These are phyloP conservation scores for Drosophila peninsularis DNA, from an alignment of 2,888 invertebrate genomes.

Conservation along the genomic window DNA sequence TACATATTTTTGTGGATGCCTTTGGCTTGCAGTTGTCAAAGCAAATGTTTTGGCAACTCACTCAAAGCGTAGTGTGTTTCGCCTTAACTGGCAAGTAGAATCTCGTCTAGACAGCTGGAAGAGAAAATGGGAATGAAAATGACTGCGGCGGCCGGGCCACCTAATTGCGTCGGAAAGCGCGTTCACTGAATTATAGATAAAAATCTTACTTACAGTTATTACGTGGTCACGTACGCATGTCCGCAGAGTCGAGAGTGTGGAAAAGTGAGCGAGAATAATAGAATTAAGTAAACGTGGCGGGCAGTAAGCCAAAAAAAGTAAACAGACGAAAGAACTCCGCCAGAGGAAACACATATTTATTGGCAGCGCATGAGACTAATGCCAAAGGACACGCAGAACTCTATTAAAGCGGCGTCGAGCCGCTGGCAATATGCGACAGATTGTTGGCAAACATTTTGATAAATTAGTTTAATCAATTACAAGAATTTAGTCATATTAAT, in stretches of 20 bases:
- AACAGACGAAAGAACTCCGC: slow-evolving; percentile 20
- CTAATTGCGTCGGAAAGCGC: slow-evolving; percentile 58
- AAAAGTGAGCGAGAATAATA: slow-evolving; percentile 66
- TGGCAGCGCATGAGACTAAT: slow-evolving; percentile 74
- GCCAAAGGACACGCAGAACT: slow-evolving; percentile 59
- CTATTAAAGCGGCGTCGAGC: slow-evolving; percentile 19
- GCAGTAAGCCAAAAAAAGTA: background rate
- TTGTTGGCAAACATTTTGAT: slow-evolving; percentile 11
- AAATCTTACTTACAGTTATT: slow-evolving; percentile 76
- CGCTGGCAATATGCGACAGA: slow-evolving; percentile 33
- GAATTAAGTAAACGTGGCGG: slow-evolving; percentile 75
- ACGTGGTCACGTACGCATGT: slow-evolving; percentile 77
- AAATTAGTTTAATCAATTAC: slow-evolving; percentile 25
- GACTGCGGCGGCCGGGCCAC: slow-evolving; percentile 46
- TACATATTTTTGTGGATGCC: slow-evolving; percentile 2
- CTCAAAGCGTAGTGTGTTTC: background rate
- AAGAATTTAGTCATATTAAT: slow-evolving; percentile 18
- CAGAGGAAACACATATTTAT: slow-evolving; percentile 66
- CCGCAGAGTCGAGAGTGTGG: slow-evolving; percentile 1
- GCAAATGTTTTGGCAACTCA: slow-evolving; percentile 41
- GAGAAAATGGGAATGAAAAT: slow-evolving; percentile 33
- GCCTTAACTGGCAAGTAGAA: slow-evolving; percentile 56
- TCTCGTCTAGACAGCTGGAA: slow-evolving; percentile 65
- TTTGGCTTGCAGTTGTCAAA: slow-evolving; percentile 54
- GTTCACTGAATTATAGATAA: slow-evolving; percentile 73